These are phyloP conservation scores for Microcebus tavaratra DNA, from an alignment of 2,113 vertebrate species.

Conservation along the genomic window DNA sequence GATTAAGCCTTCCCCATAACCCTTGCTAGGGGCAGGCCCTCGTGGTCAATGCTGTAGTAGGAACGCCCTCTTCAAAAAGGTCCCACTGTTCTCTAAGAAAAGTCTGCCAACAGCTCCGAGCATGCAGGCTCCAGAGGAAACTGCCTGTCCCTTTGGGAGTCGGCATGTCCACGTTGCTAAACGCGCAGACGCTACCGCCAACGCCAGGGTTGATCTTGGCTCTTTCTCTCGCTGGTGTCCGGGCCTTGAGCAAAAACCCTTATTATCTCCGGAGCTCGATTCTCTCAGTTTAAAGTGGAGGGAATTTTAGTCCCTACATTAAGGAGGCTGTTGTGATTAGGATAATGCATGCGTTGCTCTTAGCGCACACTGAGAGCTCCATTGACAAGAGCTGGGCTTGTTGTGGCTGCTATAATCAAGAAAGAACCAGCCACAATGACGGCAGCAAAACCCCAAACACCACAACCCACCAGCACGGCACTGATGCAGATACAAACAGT, in stretches of 20 bases:
- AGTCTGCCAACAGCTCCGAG: background rate
- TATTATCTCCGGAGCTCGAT: accelerated
- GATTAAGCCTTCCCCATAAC: background rate
- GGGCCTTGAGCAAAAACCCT: background rate
- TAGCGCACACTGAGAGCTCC: accelerated
- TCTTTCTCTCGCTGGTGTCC: background rate
- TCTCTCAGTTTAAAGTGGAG: background rate
- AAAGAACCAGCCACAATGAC: background rate
- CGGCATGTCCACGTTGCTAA: background rate
- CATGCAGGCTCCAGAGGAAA: background rate
- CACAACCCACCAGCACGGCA: background rate
- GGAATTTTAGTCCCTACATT: background rate
- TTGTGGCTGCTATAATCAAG: background rate
- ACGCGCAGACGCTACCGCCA: background rate
- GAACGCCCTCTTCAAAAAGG: background rate
- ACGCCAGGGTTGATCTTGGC: background rate
- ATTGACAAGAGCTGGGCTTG: background rate
- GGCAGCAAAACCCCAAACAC: background rate
- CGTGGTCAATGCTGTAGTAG: background rate
- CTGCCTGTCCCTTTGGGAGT: background rate
- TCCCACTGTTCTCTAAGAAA: background rate
- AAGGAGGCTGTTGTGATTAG: background rate
- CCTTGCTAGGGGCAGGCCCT: background rate
- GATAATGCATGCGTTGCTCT: background rate
- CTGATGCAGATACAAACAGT: background rate